Base-by-base conservation (phyloP, 2,113 vertebrate genomes). In the Deroptyus accipitrinus region DNA sequence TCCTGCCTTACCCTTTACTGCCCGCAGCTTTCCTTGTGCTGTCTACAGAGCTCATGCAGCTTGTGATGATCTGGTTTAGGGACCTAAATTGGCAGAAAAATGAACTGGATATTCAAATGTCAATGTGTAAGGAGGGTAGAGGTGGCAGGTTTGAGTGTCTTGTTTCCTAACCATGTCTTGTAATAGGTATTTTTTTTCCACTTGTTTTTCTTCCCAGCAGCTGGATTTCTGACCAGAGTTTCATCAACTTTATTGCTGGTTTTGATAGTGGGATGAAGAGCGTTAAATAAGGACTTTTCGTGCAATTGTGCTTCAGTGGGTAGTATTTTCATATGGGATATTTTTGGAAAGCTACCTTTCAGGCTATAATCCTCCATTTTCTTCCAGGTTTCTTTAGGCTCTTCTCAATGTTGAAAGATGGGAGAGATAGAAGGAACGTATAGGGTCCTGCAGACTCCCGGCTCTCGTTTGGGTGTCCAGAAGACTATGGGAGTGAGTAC, bases 361-460 rank as follows among this genome's bases (percentile, higher is more conserved):
- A 12, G 35, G 11, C 64, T 66, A 11, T 83, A 69, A 83, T 70
- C 18, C 10, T 94, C 41, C 55, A 0, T 66, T 48, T 96, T 81
- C 63, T 93, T 84, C 49, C 89, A 52, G 22, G 15, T 66, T 87
- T 78, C 68, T 59, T 22, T 35, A 90, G 41, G 31, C 64, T 78
- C 55, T 90, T 75, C 86, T 95, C 41, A n/a, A 86, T 81, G 73
- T 44, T 96, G 92, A 96, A 98, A 94, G 41, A 99, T 99, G 99
- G 99, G 99, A 81, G 99, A 99, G 73, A 98, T 99, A 25, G 99
- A 99, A 96, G 99, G 99, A 59, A 99, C 99, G 0, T 99, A 99
- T 95, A 98, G 99, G 95, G 96, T 97, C 66, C 92, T 99, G 89
- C 99, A 99, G 97, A 99, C 98, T 7, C 98, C 99, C 0, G 99